A percentile compares a stretch with the other conserved stretches of the same genome.
Conservation (phyloP, 1,140 invertebrate genomes). For the Saccostrea glomerata region DNA sequence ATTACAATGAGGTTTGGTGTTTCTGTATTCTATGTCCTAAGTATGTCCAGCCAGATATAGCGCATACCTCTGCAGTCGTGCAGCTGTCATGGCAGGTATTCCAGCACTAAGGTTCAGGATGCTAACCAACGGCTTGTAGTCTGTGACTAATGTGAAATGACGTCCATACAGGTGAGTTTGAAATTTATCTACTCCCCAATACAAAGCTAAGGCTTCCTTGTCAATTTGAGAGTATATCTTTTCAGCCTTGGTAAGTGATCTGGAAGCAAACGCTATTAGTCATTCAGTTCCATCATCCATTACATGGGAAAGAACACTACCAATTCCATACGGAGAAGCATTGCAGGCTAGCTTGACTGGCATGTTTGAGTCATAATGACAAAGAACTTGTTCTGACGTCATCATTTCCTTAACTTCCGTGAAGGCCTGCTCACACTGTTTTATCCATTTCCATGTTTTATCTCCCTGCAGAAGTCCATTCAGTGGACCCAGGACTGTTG, state of each 20-base stretch:
- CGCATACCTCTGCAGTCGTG: no score
- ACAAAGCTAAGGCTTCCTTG: constrained; percentile 79
- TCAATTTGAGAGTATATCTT: constrained; percentile 78
- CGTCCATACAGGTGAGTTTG: constrained; percentile 79
- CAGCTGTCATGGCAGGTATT: constrained; percentile 67
- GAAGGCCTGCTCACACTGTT: constrained; percentile 39
- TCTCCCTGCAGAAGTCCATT: no score
- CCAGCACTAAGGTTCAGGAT: constrained; percentile 63
- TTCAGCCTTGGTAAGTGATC: constrained; percentile 75
- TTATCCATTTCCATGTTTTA: no score
- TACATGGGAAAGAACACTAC: constrained; percentile 78
- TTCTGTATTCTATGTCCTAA: constrained; percentile 74
- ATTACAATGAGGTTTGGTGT: constrained; percentile 67
- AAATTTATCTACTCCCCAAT: constrained; percentile 81
- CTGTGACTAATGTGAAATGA: constrained; percentile 65
- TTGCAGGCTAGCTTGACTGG: no score
- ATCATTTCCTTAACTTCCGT: constrained; percentile 26
- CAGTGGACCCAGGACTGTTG: no score
- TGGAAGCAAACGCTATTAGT: constrained; percentile 77
- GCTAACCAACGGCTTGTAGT: constrained; percentile 73
- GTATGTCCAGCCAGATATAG: constrained; percentile 71
- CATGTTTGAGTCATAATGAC: constrained; percentile 41
- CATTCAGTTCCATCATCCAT: constrained; percentile 73
- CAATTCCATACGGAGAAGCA: no score
- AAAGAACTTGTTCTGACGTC: constrained; percentile 27